Base-by-base conservation (phyloP, 2,797 vertebrate species). In the Pseudotriccus pelzelni region DNA sequence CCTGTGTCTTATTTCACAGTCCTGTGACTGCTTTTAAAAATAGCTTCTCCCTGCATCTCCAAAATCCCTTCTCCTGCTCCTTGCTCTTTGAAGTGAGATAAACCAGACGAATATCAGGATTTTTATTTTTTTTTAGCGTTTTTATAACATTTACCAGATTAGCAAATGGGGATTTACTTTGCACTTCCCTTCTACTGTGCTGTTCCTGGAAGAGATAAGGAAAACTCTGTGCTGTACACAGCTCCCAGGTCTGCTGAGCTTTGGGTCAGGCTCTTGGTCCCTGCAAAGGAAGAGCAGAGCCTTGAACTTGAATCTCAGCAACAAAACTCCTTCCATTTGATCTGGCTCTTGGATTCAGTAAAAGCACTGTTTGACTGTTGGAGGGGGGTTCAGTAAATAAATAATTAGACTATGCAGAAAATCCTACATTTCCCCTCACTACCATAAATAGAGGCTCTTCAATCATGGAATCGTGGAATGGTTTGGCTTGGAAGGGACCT, bases 91-190 rank as follows among this genome's bases (percentile, higher is more conserved):
- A 88, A 84, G 85, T 95, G 95, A 95, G 80, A 84, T 43, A 93
- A 95, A 88, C 73, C 95, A 95, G 94, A 82, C 80, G 66, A 90
- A 44, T 94, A 93, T 25, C 50, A 41, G 62, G 36, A 23, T 20
- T 28, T 58, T 2, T 23, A 63, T 15, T 16, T 4, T 1, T 59
- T 81, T 53, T 84, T 60, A 1, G 6, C 17, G 37, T n/a, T 82
- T 95, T 88, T 47, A 4, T 59, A 84, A 91, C 90, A 88, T 93
- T 79, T 86, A 19, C 80, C 92, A 89, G 93, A 90, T 94, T 95
- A 94, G 55, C 74, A 82, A 90, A 64, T 37, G 62, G 70, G 63
- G 88, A 82, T 95, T 95, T 93, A 50, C 59, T 86, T 90, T 49
- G 53, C 3, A 17, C 50, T 90, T 81, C 58, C 46, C 66, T 91